Percentiles rank a stretch among this genome's conserved stretches.
These are phyloP conservation scores for Cardiocondyla obscurior DNA, from an alignment of 1,140 invertebrate species.

Conservation along the genomic window DNA sequence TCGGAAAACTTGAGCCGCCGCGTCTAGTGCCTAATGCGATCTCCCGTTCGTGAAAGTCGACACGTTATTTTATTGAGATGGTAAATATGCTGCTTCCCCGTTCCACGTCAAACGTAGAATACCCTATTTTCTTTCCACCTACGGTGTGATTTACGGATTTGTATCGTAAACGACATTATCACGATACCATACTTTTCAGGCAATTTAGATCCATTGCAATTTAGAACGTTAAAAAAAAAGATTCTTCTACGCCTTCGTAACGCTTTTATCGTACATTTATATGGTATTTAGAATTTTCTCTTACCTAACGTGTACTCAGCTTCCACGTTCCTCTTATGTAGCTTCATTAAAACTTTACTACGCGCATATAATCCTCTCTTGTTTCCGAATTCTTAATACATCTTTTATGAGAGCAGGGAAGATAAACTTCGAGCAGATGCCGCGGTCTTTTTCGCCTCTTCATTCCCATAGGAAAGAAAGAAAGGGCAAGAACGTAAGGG, in stretches of 20 bases:
- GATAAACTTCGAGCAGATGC: slow-evolving; percentile 64
- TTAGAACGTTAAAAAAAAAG: not conserved
- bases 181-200: not conserved
- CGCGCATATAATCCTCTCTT: not conserved
- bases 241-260: not conserved
- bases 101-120: not conserved
- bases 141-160: not conserved
- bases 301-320: not conserved
- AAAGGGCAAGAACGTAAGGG: slow-evolving; percentile 10
- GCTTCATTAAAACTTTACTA: not conserved
- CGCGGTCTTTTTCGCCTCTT: slow-evolving; percentile 17
- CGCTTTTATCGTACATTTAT: not conserved
- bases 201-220: not conserved
- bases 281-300: not conserved
- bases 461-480: slow-evolving; percentile 31
- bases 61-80: slow-evolving; percentile 54
- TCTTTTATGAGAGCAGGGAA: not conserved
- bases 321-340: not conserved
- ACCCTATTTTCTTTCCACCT: not conserved
- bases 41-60: slow-evolving; percentile 14
- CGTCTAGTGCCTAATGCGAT: slow-evolving; percentile 8
- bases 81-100: slow-evolving; percentile 6
- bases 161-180: not conserved
- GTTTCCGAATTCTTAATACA: not conserved
- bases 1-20: slow-evolving; percentile 58